phyloP scores from a whole-genome alignment of 2,797 vertebrate genomes.

The Okamejei kenojei region DNA sequence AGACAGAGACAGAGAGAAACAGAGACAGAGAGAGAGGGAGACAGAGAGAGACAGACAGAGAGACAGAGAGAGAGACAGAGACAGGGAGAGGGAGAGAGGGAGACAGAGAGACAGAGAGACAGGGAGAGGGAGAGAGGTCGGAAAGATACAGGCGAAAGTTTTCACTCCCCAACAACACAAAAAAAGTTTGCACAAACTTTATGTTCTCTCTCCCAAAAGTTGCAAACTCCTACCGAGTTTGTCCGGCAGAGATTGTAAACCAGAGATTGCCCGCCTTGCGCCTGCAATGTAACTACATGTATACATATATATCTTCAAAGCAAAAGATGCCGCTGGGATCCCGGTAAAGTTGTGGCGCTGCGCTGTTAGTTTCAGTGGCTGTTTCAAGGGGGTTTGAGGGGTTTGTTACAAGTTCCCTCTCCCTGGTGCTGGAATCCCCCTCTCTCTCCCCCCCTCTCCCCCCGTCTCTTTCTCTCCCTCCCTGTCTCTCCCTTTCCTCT shows the following conservation, averaged over 20 bases:
- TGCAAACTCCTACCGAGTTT: not conserved
- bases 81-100: too few species aligned
- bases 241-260: not conserved
- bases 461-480: slow-evolving; percentile 25
- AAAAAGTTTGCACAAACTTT: not conserved
- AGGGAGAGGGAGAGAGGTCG: too few species aligned
- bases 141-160: too few species aligned
- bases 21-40: too few species aligned
- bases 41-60: too few species aligned
- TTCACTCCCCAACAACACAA: not conserved
- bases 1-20: too few species aligned
- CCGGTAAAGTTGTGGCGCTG: not conserved
- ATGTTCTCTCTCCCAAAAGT: not conserved
- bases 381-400: not conserved
- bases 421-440: slow-evolving; percentile 20
- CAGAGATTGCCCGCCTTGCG: not conserved
- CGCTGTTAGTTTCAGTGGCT: not conserved
- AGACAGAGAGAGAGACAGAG: too few species aligned
- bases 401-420: not conserved
- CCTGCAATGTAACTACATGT: not conserved
- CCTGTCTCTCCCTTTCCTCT: not conserved
- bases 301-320: not conserved
- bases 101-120: too few species aligned
- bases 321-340: not conserved
- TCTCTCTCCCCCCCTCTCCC: slow-evolving; percentile 14